A percentile compares a stretch with the other conserved stretches of the same genome.
phyloP scores from a whole-genome alignment of 37 sponge, comb jelly and placozoan genomes.

The Tethya wilhelma region DNA sequence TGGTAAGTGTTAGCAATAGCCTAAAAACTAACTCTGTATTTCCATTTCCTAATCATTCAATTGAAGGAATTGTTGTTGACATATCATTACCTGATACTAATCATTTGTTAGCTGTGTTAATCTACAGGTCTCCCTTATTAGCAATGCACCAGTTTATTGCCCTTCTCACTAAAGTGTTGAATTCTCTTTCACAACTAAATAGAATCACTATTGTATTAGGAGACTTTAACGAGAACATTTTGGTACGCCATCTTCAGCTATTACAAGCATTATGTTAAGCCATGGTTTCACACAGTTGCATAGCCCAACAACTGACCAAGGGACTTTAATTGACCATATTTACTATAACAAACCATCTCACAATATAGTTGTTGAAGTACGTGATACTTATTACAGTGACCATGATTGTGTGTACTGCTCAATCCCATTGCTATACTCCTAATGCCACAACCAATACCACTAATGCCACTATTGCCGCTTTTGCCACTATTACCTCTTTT shows the following conservation, averaged over 20 bases:
- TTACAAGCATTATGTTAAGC: no score
- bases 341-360: not conserved
- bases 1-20: no score
- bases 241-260: no score
- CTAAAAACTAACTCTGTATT: not conserved
- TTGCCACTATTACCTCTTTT: no score
- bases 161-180: not conserved
- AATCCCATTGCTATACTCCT: not conserved
- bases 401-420: not conserved
- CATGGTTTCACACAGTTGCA: not conserved
- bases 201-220: not conserved
- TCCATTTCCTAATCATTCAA: not conserved
- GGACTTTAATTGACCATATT: no score
- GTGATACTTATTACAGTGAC: no score
- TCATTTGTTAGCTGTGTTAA: not conserved
- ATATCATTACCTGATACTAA: not conserved
- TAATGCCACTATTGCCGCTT: not conserved
- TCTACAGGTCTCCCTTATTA: not conserved
- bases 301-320: not conserved
- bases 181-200: not conserved
- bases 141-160: not conserved
- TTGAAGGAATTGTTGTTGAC: not conserved
- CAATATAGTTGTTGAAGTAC: not conserved
- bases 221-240: not conserved
- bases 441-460: not conserved